Base-by-base conservation (phyloP, 2,113 vertebrate species). In the Peromyscus maniculatus region DNA sequence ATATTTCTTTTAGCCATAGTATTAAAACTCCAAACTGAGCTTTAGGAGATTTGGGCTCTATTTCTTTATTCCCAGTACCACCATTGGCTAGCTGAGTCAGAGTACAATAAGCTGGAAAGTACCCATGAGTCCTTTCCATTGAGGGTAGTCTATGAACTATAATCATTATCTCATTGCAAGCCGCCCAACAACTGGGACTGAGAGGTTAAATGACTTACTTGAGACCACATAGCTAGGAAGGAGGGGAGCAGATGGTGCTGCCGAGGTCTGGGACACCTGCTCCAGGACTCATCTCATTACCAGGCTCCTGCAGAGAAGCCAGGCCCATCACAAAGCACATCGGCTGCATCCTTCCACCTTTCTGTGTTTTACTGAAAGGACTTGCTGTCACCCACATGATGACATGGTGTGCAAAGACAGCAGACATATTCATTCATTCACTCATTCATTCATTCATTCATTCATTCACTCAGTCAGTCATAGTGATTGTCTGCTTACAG, bases 101-200 rank as follows among this genome's bases (percentile, higher is more conserved):
- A 89, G 39, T 24, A 49, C 10, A 13, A 46, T 66, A 89, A 86
- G 36, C 52, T 91, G 33, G n/a, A 75, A 62, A 52, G 26, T 33
- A 66, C 67, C 75, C 28, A 55, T 6, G 74, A 82, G 88, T 69
- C n/a, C n/a, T 46, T 89, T 83, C n/a, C 21, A 64, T 31, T 33
- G 74, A 39, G 39, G 26, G 69, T 17, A 71, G 5, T 89, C 75
- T 57, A 16, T 24, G 36, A 96, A 77, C 80, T 66, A 10, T 64
- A 31, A 43, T 71, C 49, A 31, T 31, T 39, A 49, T 36, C 33
- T 92, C 84, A 89, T 55, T 93, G 55, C 89, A 94, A 95, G 78
- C 52, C 64, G 94, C 89, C 90, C 64, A 36, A 39, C 77, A 55
- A 36, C 17, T 93, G 89, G 55, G 17, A 80, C 71, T 16, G 78